Conservation (phyloP, 2,797 vertebrate species). For the Coregonus suidteri region DNA sequence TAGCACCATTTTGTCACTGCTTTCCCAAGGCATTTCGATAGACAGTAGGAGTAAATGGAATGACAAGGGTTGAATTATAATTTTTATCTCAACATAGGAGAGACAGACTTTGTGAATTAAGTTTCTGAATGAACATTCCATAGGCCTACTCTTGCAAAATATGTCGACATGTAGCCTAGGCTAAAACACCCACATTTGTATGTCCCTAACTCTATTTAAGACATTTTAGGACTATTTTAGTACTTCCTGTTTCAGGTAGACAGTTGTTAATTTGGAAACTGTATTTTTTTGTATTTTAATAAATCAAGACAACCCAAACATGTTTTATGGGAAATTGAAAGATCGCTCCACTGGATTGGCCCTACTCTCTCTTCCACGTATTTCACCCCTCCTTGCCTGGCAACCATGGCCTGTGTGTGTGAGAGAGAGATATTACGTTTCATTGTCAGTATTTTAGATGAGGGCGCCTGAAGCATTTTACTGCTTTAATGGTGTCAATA, state of each 20-base stretch:
- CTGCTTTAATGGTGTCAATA: background rate
- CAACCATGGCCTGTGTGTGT: slow-evolving; percentile 7
- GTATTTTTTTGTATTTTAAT: background rate
- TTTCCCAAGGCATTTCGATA: too few relatives aligned
- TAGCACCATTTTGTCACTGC: background rate
- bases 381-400: slow-evolving; percentile 27
- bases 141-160: background rate
- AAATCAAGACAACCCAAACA: background rate
- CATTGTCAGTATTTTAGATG: background rate
- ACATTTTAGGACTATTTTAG: background rate
- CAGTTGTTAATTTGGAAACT: background rate
- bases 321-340: background rate
- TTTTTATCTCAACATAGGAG: background rate
- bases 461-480: background rate
- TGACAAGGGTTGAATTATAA: background rate
- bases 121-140: background rate
- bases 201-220: background rate
- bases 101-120: background rate
- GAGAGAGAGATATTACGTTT: background rate
- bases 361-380: slow-evolving; percentile 6
- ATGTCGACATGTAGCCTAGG: background rate
- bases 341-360: background rate
- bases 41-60: background rate
- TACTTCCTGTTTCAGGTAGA: background rate
- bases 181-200: background rate